Evolutionary conservation across 2,888 invertebrate genomes (phyloP), one percentile per base, ranked within the genome.

Genomic region (Zootermopsis nevadensis): DNA sequence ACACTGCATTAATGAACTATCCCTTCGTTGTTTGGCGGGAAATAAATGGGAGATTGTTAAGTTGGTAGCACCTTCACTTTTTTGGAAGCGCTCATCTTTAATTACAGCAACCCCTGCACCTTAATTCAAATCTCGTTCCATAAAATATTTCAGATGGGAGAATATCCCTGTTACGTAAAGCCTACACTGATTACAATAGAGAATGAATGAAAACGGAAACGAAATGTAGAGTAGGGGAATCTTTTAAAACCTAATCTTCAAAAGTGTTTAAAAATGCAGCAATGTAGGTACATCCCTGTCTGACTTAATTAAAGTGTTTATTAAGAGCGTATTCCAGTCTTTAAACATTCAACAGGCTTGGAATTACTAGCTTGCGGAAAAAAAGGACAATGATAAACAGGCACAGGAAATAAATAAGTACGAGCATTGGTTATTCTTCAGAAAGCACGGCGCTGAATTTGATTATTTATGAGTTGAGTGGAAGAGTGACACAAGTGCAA

Each of bases 291-390:
- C 33, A 31, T 7, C 31, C 31, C 72, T 33, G 72, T 6, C 3
- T 48, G 76, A 76, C 42, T 76, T 76, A 76, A 76, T 76, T 76
- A 76, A 74, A 76, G 48, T 6, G 42, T 42, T 48, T n/a, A n/a
- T 76, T 76, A 76, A 30, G 27, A 42, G 76, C 42, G 42, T 48
- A 76, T 76, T 42, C 76, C 38, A 76, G 76, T 10, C 24, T 76
- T 76, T 76, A n/a, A 76, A 76, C 42, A 76, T 76, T 76, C 76
- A 76, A 76, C 76, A 76, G 76, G 42, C 76, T 35, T 76, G 10
- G 48, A 27, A 27, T 60, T 60, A 60, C n/a, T n/a, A 27, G 27
- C 60, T n/a, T 1, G n/a, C 60, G 27, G 60, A 27, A 60, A n/a
- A 60, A n/a, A 4, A 60, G n/a, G 60, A 27, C 60, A 7, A 60